Base-by-base conservation (phyloP, 2,797 vertebrate genomes). In the Phoxinus dragarum region DNA sequence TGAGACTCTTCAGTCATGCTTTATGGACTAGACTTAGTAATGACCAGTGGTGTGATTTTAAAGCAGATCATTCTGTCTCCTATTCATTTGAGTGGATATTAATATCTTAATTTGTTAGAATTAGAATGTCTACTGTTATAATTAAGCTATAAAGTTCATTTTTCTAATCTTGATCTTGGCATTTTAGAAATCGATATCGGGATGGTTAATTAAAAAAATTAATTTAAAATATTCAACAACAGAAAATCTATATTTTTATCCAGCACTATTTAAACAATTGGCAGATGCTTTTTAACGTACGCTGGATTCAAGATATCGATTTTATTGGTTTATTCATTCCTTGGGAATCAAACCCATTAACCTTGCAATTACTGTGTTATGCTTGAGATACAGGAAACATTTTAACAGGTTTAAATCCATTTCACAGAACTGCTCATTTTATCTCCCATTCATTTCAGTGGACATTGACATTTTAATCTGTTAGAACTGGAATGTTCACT, bases 41-140 rank as follows among this genome's bases (percentile, higher is more conserved):
- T 85, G 68, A 52, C 9, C 84, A 72, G 52, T 71, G 14, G 14
- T n/a, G 9, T 73, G 68, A 80, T 73, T 73, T 72, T 49, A 85
- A 44, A 73, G 23, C 74, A 34, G 64, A 42, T n/a, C 6, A 56
- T 66, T 82, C 42, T n/a, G 12, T 49, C n/a, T 75, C 27, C 21
- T 82, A 19, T 83, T 75, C 2, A 64, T 64, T 75, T 66, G 61
- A 67, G 19, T 67, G 27, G 21, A 14, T 6, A 72, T 64, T 31
- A 16, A 31, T 64, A 31, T 14, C 6, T 31, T 31, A 16, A 31
- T 64, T 17, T 34, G 27, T 34, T 66, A 66, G 5, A 34, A 34
- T 27, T 66, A 31, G 5, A 64, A 34, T 64, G 61, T 16, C 27
- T 31, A 7, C 27, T 66, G 61, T 66, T 31, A 64, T 5, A 64